Conservation (phyloP, 2,797 vertebrate species). For the Poeciliopsis presidionis region DNA sequence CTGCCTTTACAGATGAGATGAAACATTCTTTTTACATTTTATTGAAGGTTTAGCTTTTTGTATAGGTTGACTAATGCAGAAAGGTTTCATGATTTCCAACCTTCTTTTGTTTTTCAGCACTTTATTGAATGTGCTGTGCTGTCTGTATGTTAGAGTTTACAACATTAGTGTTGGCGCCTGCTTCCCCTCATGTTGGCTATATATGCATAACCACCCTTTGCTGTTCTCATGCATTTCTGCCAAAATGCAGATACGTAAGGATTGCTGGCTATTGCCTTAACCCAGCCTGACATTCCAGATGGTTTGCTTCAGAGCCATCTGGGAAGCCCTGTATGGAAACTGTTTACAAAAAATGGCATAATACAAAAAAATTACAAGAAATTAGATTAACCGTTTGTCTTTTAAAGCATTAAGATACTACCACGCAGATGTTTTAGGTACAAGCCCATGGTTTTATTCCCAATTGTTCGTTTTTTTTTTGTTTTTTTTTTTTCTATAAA, state of each 20-base stretch:
- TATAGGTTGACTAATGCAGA: not conserved
- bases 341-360: not conserved
- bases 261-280: slow-evolving; percentile 10
- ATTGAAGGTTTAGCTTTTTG: not conserved
- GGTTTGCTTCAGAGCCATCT: slow-evolving; percentile 5
- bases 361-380: not conserved
- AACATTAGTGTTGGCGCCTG: not conserved
- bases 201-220: not conserved
- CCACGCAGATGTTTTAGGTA: not conserved
- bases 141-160: not conserved
- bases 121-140: not conserved
- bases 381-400: not conserved
- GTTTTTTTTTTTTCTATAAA: no score
- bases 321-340: not conserved
- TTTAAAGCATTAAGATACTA: not conserved
- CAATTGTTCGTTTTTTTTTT: not conserved
- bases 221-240: slow-evolving; percentile 11
- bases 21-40: not conserved
- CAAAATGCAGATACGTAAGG: not conserved
- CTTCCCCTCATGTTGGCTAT: not conserved
- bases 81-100: not conserved
- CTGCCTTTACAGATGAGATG: not conserved
- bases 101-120: not conserved
- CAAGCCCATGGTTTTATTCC: not conserved
- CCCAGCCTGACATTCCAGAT: slow-evolving; percentile 6